phyloP scores from a whole-genome alignment of 2,113 vertebrate species.

The Chlamydotis undulata region DNA sequence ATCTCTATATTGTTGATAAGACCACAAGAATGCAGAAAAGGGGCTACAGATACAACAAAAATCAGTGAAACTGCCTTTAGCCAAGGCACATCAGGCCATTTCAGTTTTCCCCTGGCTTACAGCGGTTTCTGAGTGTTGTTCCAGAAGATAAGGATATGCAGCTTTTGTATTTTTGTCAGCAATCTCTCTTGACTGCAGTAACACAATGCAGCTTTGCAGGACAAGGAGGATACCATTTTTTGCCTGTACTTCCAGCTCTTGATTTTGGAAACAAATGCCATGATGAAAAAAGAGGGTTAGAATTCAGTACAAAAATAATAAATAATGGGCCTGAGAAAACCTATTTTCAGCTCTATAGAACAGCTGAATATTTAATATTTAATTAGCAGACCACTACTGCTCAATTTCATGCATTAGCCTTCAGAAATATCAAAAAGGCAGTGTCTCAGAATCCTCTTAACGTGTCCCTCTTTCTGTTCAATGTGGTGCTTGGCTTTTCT shows the following conservation, averaged over 20 bases:
- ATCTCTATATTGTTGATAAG: neutral
- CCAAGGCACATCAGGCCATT: neutral
- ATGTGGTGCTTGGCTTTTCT: neutral
- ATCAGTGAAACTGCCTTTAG: neutral
- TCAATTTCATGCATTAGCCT: neutral
- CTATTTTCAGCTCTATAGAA: neutral
- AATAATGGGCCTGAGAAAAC: neutral
- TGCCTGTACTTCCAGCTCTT: neutral
- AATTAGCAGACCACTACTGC: neutral
- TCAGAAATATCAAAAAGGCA: neutral
- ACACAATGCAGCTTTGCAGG: neutral
- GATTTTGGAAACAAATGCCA: neutral
- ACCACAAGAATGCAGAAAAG: neutral
- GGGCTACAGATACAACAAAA: neutral
- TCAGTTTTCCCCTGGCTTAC: neutral
- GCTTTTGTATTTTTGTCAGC: neutral
- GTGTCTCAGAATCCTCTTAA: neutral
- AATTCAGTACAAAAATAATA: neutral
- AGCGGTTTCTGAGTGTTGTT: neutral
- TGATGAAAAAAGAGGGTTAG: neutral
- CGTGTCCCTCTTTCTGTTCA: neutral
- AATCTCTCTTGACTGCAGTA: neutral
- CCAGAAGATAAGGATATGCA: neutral
- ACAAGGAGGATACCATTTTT: neutral
- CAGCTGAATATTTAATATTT: neutral